Evolutionary conservation across 2,888 invertebrate genomes (phyloP).

Genomic region (Cinara cedri): DNA sequence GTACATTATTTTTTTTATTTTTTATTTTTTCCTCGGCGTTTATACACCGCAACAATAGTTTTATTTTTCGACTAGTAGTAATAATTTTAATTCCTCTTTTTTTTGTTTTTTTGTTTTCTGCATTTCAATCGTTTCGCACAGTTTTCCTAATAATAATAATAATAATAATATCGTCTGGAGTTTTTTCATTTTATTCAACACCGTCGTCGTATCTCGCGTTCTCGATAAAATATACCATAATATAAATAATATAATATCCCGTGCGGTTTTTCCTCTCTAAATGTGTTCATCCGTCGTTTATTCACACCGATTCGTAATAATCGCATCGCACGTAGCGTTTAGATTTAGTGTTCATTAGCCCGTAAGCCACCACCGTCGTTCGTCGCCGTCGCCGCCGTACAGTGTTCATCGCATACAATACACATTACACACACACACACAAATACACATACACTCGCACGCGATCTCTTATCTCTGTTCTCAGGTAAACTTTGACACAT

Average conservation of each 20-base stretch:
- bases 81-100: background rate
- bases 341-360: constrained; percentile 52
- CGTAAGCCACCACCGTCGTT: constrained; percentile 8
- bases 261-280: constrained; percentile 16
- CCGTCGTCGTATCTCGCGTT: too few species aligned
- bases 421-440: background rate
- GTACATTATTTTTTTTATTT: constrained; percentile 33
- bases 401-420: constrained; percentile 5
- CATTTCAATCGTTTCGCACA: too few species aligned
- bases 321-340: constrained; percentile 32
- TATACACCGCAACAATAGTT: background rate
- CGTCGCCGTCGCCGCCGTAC: background rate
- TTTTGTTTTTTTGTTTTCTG: background rate
- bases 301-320: background rate
- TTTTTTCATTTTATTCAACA: too few species aligned
- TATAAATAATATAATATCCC: background rate
- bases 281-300: constrained; percentile 34
- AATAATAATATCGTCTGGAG: too few species aligned
- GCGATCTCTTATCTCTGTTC: constrained; percentile 12
- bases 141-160: too few species aligned
- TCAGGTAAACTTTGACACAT: constrained; percentile 50
- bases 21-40: background rate
- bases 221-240: too few species aligned
- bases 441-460: background rate
- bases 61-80: background rate